These are phyloP conservation scores for Rhingia campestris DNA, from an alignment of 2,888 invertebrate genomes.

Conservation along the genomic window DNA sequence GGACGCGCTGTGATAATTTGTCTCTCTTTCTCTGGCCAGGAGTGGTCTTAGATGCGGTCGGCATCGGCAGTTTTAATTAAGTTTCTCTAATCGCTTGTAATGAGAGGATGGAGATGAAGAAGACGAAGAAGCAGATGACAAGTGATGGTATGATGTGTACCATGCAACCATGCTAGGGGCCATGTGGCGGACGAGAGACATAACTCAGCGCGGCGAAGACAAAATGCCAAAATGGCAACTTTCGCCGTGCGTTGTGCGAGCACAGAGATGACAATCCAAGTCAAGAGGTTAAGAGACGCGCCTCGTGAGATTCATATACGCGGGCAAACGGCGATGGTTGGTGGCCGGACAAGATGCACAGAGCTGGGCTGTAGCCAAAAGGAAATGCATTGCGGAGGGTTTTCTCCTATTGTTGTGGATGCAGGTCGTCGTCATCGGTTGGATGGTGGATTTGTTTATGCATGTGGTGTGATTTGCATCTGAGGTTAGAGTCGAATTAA, in stretches of 20 bases:
- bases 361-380: conserved; percentile 54
- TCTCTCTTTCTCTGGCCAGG: conserved; percentile 35
- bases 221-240: conserved; percentile 71
- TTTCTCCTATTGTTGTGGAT: conserved; percentile 24
- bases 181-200: conserved; percentile 37
- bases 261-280: conserved; percentile 56
- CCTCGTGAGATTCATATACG: conserved; percentile 59
- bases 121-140: not conserved
- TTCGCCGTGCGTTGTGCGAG: conserved; percentile 55
- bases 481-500: conserved; percentile 49
- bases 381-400: conserved; percentile 50
- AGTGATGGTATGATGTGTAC: not conserved
- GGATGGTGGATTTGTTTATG: conserved; percentile 25
- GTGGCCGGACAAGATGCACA: conserved; percentile 30
- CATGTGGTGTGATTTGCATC: conserved; percentile 43
- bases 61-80: conserved; percentile 68
- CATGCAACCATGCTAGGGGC: not conserved
- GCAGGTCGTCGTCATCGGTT: not conserved
- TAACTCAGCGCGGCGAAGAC: conserved; percentile 52
- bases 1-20: conserved; percentile 61
- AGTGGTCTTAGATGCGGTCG: conserved; percentile 9
- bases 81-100: conserved; percentile 73
- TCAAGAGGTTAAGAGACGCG: conserved; percentile 73
- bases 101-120: conserved; percentile 59
- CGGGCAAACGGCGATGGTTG: conserved; percentile 2